These are phyloP conservation scores for Caenorhabditis auriculariae DNA, from an alignment of 2,888 invertebrate species.

Conservation along the genomic window DNA sequence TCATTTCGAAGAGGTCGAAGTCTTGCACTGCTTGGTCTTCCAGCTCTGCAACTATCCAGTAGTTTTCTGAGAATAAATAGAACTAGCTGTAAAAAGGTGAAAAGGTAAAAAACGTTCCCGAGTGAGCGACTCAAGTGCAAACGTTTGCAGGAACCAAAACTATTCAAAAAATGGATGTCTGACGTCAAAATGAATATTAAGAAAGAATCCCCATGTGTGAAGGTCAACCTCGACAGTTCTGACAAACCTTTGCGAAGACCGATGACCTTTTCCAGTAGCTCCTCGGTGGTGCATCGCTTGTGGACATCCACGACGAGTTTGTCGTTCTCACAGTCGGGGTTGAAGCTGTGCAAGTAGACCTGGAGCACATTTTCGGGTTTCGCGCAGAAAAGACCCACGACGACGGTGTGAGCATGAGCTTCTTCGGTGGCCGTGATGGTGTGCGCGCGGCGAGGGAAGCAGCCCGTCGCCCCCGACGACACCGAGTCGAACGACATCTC, in stretches of 20 bases:
- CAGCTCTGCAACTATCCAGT: constrained; percentile 49
- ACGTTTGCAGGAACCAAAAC: too few relatives aligned
- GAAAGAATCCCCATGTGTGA: constrained; percentile 49
- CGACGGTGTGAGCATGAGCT: constrained; percentile 43
- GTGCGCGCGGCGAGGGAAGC: constrained; percentile 54
- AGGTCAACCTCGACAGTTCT: background rate
- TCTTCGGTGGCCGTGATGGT: constrained; percentile 52
- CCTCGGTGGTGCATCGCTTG: constrained; percentile 86
- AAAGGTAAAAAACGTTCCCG: background rate
- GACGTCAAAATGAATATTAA: constrained; percentile 46
- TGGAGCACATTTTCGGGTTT: constrained; percentile 3
- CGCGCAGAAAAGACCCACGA: constrained; percentile 11
- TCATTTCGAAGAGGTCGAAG: constrained; percentile 61
- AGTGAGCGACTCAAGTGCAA: background rate
- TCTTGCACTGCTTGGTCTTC: constrained; percentile 47
- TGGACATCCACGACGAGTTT: constrained; percentile 86
- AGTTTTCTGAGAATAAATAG: too few relatives aligned
- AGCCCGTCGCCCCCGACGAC: constrained; percentile 37
- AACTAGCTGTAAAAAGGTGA: too few relatives aligned
- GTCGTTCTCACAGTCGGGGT: constrained; percentile 70
- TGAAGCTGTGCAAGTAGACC: constrained; percentile 59
- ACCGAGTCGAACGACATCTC: constrained; percentile 53
- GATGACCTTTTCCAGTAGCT: constrained; percentile 83
- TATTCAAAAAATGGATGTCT: too few relatives aligned
- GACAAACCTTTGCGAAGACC: constrained; percentile 6